Evolutionary conservation across 2,888 invertebrate species (phyloP), one percentile per base, ranked within the genome.

Genomic region (Sialis fuliginosa): DNA sequence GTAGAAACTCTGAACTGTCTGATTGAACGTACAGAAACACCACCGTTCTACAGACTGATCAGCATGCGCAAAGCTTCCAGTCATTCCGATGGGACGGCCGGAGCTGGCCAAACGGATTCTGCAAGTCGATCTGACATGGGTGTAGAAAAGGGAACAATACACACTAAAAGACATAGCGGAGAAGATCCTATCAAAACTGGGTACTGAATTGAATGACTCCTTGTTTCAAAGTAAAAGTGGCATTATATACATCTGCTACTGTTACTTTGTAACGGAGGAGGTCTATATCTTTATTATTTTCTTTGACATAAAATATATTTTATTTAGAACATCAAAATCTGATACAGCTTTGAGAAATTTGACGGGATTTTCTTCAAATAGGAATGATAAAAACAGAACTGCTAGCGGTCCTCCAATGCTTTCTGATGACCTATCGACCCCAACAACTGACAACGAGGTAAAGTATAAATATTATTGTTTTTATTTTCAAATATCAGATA

Each of bases 21-120:
- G 54, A 91, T 98, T 55, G 96, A 97, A 65, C 75, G 97, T 50
- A 96, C 93, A 0, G 96, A 97, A 71, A 95, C 96, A 1, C 95
- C 97, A 31, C 98, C 97, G 5, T 98, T 93, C 69, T 98, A 93
- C 67, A 77, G 97, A 37, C 75, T 96, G 56, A 93, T 91, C 2
- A 85, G 86, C 55, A 85, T 90, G 84, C 68, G 90, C 44, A 91
- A 91, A 63, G 84, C 89, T 30, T 89, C 89, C 9, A 89, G 87
- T 46, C 83, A 85, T 62, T 82, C 82, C 6, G 79, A 79, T 63
- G 75, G 75, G 56, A 61, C 66, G 10, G 64, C 64, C 48, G 68
- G 63, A 1, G 67, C 72, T 10, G 69, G 67, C 45, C 69, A 70
- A 43, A 64, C 65, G 1, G 72, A 72, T 57, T 68, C 69, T 12